phyloP scores from a whole-genome alignment of 2,888 invertebrate genomes.

The Leistus spinibarbis region DNA sequence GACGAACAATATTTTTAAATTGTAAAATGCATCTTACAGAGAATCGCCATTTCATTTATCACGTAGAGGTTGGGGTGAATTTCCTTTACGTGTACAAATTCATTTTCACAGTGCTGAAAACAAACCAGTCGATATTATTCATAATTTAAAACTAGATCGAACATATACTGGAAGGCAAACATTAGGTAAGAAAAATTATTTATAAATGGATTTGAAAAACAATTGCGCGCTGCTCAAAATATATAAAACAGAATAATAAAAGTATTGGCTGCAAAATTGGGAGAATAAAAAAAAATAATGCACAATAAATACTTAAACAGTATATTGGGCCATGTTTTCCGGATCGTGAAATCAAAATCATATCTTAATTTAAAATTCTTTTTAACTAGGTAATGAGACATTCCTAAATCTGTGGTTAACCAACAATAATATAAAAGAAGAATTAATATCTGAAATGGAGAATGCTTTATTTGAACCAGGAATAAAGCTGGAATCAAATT shows the following conservation, averaged over 20 bases:
- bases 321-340: neutral
- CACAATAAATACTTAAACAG: neutral
- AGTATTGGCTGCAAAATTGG: slow-evolving; percentile 64
- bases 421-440: slow-evolving; percentile 42
- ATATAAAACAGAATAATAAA: no score
- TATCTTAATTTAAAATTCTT: slow-evolving; percentile 20
- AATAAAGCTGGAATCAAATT: slow-evolving; percentile 22
- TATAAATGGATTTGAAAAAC: neutral
- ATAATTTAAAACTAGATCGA: slow-evolving; percentile 79
- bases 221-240: neutral
- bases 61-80: slow-evolving; percentile 92
- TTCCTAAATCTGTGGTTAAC: slow-evolving; percentile 74
- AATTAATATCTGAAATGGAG: slow-evolving; percentile 27
- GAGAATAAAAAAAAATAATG: slow-evolving; percentile 58
- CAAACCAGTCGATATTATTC: slow-evolving; percentile 79
- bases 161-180: slow-evolving; percentile 85
- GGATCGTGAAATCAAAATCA: no score
- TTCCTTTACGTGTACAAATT: slow-evolving; percentile 80
- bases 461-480: slow-evolving; percentile 3
- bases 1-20: neutral
- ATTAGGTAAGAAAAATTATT: slow-evolving; percentile 67
- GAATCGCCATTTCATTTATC: slow-evolving; percentile 82
- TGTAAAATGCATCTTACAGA: slow-evolving; percentile 55
- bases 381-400: slow-evolving; percentile 76
- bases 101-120: slow-evolving; percentile 76